A percentile compares a stretch with the other conserved stretches of the same genome.
Conservation (phyloP, 23 tunicate genomes). For the Clavelina lepadiformis region DNA sequence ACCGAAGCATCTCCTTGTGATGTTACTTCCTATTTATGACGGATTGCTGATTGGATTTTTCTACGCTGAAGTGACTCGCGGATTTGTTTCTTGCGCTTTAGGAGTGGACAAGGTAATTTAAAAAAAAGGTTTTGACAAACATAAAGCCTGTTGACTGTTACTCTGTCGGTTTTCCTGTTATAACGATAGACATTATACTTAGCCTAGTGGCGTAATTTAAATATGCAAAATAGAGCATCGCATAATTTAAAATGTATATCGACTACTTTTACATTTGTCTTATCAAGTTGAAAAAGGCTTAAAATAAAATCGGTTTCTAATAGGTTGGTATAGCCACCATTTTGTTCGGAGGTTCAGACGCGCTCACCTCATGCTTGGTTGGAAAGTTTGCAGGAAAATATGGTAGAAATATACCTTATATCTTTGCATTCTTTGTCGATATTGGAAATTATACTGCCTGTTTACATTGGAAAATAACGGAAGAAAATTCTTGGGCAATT, state of each 20-base stretch:
- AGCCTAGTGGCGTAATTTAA: no score
- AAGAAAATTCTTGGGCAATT: not conserved
- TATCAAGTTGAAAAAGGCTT: no score
- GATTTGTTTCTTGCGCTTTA: slow-evolving; percentile 45
- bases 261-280: no score
- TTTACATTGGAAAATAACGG: slow-evolving; percentile 10
- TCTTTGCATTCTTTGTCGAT: slow-evolving; percentile 21
- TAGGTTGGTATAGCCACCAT: slow-evolving; percentile 33
- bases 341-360: slow-evolving; percentile 29
- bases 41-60: slow-evolving; percentile 43
- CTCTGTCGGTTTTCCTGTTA: no score
- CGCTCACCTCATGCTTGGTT: slow-evolving; percentile 8
- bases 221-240: no score
- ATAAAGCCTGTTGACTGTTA: no score
- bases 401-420: slow-evolving; percentile 33
- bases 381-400: slow-evolving; percentile 36
- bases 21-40: slow-evolving; percentile 41
- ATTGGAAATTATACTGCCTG: slow-evolving; percentile 21
- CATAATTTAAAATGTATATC: no score
- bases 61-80: slow-evolving; percentile 39
- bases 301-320: no score
- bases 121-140: no score
- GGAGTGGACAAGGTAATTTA: slow-evolving; percentile 45
- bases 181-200: no score
- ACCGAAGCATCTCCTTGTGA: slow-evolving; percentile 35